Evolutionary conservation across 2,113 vertebrate genomes (phyloP), one percentile per base, ranked within the genome.

Genomic region (Noturus placidus): DNA sequence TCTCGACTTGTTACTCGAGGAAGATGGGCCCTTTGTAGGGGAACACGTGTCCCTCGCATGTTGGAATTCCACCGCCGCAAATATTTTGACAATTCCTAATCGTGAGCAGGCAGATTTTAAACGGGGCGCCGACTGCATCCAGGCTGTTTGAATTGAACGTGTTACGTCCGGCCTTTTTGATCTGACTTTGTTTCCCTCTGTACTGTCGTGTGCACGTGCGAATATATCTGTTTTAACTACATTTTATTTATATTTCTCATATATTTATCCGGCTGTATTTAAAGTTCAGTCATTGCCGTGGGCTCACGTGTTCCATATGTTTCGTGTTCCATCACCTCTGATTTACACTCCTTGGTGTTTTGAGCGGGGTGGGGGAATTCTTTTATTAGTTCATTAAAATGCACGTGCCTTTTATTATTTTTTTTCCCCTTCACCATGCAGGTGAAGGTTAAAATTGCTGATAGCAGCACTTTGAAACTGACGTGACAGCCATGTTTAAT

Each of bases 1-100:
- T 92, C 90, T 92, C 90, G 92, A 96, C 95, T 96, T 96, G 94
- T 94, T 95, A 92, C 94, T 91, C 92, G 92, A 94, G 94, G 95
- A 95, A 96, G 96, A 95, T 95, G 96, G 96, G 93, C 92, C 92
- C 95, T 94, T 95, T 92, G 93, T 95, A 90, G 91, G 85, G 13
- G 89, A 92, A 91, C 89, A 86, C 92, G 91, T 89, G 91, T 90
- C 69, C 77, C 92, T 79, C 94, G 95, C 93, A 94, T 95, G 91
- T 91, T 91, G 91, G 94, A 84, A 93, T 95, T 94, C 91, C 93
- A 93, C 91, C 70, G 89, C 91, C 78, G 90, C 94, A 93, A 95
- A 95, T 95, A 94, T 96, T 94, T 94, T 92, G 94, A 92, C 93
- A 94, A 92, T 94, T 94, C 92, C 90, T 93, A 91, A 95, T 95